phyloP scores from a whole-genome alignment of 2,888 invertebrate genomes.

The Incurvaria masculella region DNA sequence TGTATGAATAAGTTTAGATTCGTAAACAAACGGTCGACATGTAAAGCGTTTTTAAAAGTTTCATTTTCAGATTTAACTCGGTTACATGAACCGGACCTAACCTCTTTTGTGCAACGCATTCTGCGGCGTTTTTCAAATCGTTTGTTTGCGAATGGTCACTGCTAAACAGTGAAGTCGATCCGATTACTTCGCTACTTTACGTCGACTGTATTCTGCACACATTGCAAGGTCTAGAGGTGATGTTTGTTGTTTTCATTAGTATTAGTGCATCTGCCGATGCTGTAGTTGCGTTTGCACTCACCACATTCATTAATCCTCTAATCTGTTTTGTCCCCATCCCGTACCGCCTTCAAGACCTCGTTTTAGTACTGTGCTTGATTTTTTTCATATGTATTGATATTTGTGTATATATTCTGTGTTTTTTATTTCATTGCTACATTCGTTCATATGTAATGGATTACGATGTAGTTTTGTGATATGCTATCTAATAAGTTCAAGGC shows the following conservation, averaged over 20 bases:
- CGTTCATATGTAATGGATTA: slow-evolving; percentile 1
- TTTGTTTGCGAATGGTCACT: background rate
- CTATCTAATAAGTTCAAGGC: too few species aligned
- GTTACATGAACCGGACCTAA: too few species aligned
- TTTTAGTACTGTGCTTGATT: background rate
- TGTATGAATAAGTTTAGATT: background rate
- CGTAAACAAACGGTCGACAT: too few species aligned
- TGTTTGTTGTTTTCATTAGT: background rate
- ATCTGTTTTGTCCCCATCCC: background rate
- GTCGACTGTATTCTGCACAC: slow-evolving; percentile 50
- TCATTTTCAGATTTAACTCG: too few species aligned
- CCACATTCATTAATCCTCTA: too few species aligned
- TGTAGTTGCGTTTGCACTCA: background rate
- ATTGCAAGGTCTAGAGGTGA: slow-evolving; percentile 17
- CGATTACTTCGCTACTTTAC: slow-evolving; percentile 8
- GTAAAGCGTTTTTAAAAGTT: too few species aligned
- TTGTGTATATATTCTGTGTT: slow-evolving; percentile 1
- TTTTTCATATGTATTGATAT: too few species aligned
- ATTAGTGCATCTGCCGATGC: background rate
- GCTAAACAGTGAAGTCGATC: background rate
- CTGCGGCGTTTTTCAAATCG: background rate
- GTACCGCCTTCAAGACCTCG: background rate
- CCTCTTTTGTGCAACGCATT: too few species aligned
- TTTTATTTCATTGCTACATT: slow-evolving; percentile 3
- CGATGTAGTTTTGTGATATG: too few species aligned